These are phyloP conservation scores for Drosophila nigricruria DNA, from an alignment of 2,888 invertebrate genomes.

Conservation along the genomic window DNA sequence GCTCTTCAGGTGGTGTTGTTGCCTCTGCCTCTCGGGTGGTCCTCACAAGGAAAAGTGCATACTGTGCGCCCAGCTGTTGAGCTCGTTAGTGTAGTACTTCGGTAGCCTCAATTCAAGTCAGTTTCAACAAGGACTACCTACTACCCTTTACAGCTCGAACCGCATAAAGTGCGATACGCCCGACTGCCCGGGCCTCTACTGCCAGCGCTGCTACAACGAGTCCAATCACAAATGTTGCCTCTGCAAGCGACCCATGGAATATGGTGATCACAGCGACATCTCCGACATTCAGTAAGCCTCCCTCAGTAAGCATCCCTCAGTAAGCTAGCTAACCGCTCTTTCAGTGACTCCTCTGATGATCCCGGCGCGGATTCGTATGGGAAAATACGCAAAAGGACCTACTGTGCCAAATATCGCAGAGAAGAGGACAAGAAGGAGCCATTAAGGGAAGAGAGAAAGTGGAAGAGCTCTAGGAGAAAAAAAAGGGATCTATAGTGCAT, in stretches of 20 bases:
- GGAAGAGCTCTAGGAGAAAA: background rate
- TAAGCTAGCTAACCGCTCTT: background rate
- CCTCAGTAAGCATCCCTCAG: accelerated
- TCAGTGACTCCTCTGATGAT: constrained; percentile 82
- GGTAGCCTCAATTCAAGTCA: constrained; percentile 1
- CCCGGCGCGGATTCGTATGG: constrained; percentile 44
- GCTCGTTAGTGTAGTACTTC: constrained; percentile 44
- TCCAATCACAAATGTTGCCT: constrained; percentile 91
- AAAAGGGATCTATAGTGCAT: background rate
- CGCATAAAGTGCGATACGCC: constrained; percentile 87
- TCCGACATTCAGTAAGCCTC: constrained; percentile 90
- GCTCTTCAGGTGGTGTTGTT: constrained; percentile 36
- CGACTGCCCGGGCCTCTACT: constrained; percentile 90
- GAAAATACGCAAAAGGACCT: background rate
- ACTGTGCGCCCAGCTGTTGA: constrained; percentile 47
- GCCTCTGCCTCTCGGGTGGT: constrained; percentile 10
- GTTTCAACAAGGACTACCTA: constrained; percentile 8
- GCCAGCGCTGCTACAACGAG: constrained; percentile 90
- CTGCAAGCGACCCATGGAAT: constrained; percentile 91
- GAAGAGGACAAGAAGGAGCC: background rate
- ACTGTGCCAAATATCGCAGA: background rate
- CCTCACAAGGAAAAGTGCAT: constrained; percentile 26
- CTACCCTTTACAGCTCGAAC: constrained; percentile 52
- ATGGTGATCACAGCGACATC: constrained; percentile 91
- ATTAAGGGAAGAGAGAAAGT: background rate